phyloP scores from a whole-genome alignment of 2,888 invertebrate genomes.

The Xylota segnis region DNA sequence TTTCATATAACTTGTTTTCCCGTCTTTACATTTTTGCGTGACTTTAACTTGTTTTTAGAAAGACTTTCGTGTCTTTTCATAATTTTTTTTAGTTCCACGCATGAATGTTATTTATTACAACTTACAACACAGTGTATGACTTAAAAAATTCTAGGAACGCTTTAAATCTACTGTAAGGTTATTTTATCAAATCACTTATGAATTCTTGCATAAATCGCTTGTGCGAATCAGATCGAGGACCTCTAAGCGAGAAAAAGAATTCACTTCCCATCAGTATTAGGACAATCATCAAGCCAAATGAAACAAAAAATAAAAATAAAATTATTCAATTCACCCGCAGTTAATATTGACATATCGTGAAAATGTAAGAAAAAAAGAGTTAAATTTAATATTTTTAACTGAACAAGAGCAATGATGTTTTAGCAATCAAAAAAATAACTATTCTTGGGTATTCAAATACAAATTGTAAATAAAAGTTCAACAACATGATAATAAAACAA shows the following conservation, averaged over 20 bases:
- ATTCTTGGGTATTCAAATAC: constrained; percentile 23
- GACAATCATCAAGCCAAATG: constrained; percentile 64
- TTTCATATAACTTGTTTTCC: no score
- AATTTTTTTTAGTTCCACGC: no score
- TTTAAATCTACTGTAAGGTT: not conserved
- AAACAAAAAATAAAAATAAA: constrained; percentile 16
- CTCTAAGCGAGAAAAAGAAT: not conserved
- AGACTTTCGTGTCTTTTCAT: not conserved
- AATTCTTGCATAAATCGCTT: not conserved
- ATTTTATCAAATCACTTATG: not conserved
- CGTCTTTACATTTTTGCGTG: not conserved
- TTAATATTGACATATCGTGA: constrained; percentile 68
- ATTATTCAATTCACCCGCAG: constrained; percentile 25
- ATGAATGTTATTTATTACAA: not conserved
- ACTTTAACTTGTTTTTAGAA: not conserved
- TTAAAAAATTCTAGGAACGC: not conserved
- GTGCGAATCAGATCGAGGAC: not conserved
- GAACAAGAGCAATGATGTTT: constrained; percentile 49
- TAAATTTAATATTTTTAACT: constrained; percentile 44
- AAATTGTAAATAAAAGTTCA: constrained; percentile 57
- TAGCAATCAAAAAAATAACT: constrained; percentile 39
- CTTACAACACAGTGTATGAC: not conserved
- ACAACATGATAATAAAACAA: constrained; percentile 58
- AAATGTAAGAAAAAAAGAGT: constrained; percentile 22
- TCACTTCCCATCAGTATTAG: constrained; percentile 35